Base-by-base conservation (phyloP, 2,113 vertebrate species). In the Zapornia atra region DNA sequence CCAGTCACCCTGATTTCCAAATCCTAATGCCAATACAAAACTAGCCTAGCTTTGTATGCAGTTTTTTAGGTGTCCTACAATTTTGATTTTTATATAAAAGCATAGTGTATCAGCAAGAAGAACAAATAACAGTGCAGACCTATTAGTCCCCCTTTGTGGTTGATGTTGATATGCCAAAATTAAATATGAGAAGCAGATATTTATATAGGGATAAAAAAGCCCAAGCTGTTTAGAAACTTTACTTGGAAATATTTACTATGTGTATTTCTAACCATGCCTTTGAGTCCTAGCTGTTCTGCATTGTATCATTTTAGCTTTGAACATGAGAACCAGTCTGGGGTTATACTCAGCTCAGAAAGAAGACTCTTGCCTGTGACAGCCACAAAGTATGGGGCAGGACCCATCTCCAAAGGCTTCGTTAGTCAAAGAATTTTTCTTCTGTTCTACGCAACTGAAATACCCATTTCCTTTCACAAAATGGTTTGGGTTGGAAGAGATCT, bases 301-400 rank as follows among this genome's bases (percentile, higher is more conserved):
- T 4, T 33, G 8, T 25, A 20, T 34, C 81, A 17, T 51, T 78
- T 82, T 40, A 71, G 22, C 38, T 73, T 9, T 18, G 51, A 81
- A 66, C 36, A 63, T 1, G 10, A 61, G 44, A 81, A 91, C 6
- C 22, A 40, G 44, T 11, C 57, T 36, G 25, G 34, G 57, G 28
- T 54, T 53, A 34, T 0, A 1, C 29, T 59, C 57, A 34, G 33
- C 71, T 72, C 50, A 42, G 8, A 17, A 8, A 85, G 12, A 70
- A 0, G 2, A 38, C 40, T 46, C 54, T 3, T 86, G 36, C n/a
- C 3, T 0, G 15, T 24, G n/a, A 80, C 34, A 51, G 59, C 33
- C 79, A 56, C 18, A 14, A 36, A 26, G 6, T 6, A n/a, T 0
- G 3, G 0, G 0, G 59, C 17, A 88, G 66, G 51, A 63, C 28